These are phyloP conservation scores for Limanda limanda DNA, from an alignment of 2,113 vertebrate species.

Conservation along the genomic window DNA sequence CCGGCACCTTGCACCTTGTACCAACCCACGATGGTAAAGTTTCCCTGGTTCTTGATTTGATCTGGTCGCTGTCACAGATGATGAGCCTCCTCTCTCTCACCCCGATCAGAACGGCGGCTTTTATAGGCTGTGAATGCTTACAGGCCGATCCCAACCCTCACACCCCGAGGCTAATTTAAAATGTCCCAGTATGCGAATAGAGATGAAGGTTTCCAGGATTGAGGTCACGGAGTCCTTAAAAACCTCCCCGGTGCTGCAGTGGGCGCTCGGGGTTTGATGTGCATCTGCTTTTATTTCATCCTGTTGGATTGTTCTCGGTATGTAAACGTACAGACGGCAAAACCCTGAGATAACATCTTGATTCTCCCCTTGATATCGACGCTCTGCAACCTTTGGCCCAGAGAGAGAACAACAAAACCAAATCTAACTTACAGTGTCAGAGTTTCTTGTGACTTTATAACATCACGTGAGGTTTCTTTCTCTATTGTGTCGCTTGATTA, in stretches of 20 bases:
- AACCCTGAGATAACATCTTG: conserved; percentile 15
- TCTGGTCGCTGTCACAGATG: conserved; percentile 36
- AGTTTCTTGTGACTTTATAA: background rate
- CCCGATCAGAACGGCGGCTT: conserved; percentile 11
- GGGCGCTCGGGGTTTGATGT: conserved; percentile 32
- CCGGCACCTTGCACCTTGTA: conserved; percentile 1
- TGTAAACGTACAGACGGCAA: background rate
- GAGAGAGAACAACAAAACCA: background rate
- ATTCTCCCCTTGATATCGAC: background rate
- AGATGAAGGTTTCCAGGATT: conserved; percentile 58
- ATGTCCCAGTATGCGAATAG: conserved; percentile 24
- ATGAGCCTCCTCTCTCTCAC: conserved; percentile 16
- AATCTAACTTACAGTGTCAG: background rate
- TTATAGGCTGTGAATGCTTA: conserved; percentile 20
- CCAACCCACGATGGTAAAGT: background rate
- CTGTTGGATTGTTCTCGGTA: background rate
- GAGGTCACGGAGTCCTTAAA: conserved; percentile 42
- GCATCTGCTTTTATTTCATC: conserved; percentile 12
- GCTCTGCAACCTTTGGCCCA: background rate
- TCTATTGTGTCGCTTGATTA: background rate
- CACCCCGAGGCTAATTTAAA: conserved; percentile 29
- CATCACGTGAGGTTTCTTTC: background rate
- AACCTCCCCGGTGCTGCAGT: conserved; percentile 32
- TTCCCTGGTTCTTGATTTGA: conserved; percentile 29
- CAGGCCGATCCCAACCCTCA: background rate